Evolutionary conservation across 2,113 vertebrate species (phyloP).

Genomic region (Ptilorrhoa leucosticta): DNA sequence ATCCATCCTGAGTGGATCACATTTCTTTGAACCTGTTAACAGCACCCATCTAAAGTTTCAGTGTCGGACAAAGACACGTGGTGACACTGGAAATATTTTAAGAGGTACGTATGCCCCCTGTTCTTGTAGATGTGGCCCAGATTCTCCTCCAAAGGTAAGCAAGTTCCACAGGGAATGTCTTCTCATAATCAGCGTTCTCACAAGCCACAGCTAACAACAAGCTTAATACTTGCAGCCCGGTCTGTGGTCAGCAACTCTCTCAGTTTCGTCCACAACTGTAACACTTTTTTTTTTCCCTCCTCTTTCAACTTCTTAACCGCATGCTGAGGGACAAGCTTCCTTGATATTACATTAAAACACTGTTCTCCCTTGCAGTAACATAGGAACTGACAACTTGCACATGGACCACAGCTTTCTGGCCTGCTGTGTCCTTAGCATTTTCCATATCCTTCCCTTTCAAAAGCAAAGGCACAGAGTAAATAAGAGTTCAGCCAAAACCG

Average conservation of each 20-base stretch:
- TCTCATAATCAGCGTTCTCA: neutral
- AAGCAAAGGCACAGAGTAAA: neutral
- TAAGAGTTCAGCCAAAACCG: neutral
- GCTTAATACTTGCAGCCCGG: neutral
- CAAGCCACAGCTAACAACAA: neutral
- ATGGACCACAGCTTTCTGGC: neutral
- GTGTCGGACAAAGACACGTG: neutral
- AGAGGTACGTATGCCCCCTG: neutral
- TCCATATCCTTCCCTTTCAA: neutral
- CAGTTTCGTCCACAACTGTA: neutral
- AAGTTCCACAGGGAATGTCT: neutral
- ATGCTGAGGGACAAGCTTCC: neutral
- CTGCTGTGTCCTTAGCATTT: neutral
- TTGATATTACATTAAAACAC: neutral
- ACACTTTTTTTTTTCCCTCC: neutral
- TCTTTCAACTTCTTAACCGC: neutral
- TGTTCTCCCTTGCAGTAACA: neutral
- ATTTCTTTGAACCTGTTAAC: constrained; percentile 27
- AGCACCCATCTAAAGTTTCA: constrained; percentile 37
- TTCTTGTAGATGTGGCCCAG: neutral
- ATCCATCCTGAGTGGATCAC: neutral
- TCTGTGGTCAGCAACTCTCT: neutral
- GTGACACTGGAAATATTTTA: constrained; percentile 2
- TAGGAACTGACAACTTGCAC: neutral
- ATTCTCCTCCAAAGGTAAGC: neutral